A percentile compares a stretch with the other conserved stretches of the same genome.
Evolutionary conservation across 1,140 invertebrate genomes (phyloP).

Genomic region (Meloidogyne exigua): DNA sequence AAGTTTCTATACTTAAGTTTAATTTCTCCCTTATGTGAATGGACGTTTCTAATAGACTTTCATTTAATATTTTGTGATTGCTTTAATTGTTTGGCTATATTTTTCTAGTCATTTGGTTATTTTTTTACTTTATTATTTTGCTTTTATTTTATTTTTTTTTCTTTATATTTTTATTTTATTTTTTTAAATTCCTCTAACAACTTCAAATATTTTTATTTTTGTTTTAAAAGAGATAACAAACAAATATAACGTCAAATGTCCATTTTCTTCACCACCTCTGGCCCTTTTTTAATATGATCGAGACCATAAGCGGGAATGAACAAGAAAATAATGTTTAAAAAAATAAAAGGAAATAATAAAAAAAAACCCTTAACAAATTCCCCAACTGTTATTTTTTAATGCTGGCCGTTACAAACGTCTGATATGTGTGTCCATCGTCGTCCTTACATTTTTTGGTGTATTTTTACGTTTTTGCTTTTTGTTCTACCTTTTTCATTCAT

Average conservation of each 20-base stretch:
- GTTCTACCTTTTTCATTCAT: constrained; percentile 3
- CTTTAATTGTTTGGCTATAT: too few species aligned
- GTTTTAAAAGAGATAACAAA: background rate
- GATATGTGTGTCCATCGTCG: background rate
- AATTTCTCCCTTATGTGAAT: too few species aligned
- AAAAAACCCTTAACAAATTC: background rate
- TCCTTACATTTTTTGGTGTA: background rate
- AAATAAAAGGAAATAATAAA: background rate
- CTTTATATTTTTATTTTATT: background rate
- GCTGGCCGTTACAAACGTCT: background rate
- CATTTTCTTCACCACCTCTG: background rate
- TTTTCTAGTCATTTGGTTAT: too few species aligned
- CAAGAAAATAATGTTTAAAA: too few species aligned
- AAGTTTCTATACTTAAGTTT: too few species aligned
- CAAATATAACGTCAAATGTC: constrained; percentile 5
- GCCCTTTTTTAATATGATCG: background rate
- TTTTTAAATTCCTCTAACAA: background rate
- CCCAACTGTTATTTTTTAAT: background rate
- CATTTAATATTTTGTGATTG: too few species aligned
- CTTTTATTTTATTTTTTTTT: background rate
- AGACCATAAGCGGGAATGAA: constrained; percentile 1
- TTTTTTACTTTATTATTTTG: too few species aligned
- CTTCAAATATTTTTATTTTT: background rate
- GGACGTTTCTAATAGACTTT: too few species aligned
- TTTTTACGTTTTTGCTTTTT: constrained; percentile 5